Evolutionary conservation across 1,140 invertebrate species (phyloP), one percentile per base, ranked within the genome.

Genomic region (Lerema accius): DNA sequence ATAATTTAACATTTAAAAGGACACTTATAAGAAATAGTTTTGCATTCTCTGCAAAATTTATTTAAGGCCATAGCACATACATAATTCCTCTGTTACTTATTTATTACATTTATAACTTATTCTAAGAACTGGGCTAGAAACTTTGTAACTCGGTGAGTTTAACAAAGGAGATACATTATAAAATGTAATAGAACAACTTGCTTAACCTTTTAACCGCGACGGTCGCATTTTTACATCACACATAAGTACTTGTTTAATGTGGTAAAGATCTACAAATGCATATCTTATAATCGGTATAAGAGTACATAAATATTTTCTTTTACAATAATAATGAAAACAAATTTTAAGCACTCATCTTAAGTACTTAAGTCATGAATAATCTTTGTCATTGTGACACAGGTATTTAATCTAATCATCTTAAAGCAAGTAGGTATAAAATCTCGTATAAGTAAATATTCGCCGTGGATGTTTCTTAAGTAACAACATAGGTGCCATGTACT

Each of bases 381-480:
- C 14, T 5, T 51, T 51, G 1, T 49, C 23, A 4, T 39, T 51
- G 32, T 51, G 32, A 51, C 49, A 39, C 39, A 7, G 28, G n/a
- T 7, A n/a, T 39, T 51, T n/a, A 51, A 32, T 32, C 15, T 7
- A 51, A 37, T 50, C 16, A 17, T n/a, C 28, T 39, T 16, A 51
- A 16, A 37, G 15, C 11, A 35, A 23, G 23, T 32, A 32, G 3
- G 6, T 7, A 32, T 32, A 35, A 37, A 51, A 51, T 51, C 49
- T 39, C 49, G 14, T 39, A 17, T 39, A 51, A 51, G 49, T 51
- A 58, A 58, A 46, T 58, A 58, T 58, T 58, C 42, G 55, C 40
- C 32, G 42, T 58, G 1, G 15, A n/a, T 46, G 1, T 3, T 23
- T 4, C n/a, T 46, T 46, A 46, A 7, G 16, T 46, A 23, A 23